Percentiles rank a stretch among this genome's conserved stretches.
These are phyloP conservation scores for Thymallus thymallus DNA, from an alignment of 2,113 vertebrate species.

Conservation along the genomic window DNA sequence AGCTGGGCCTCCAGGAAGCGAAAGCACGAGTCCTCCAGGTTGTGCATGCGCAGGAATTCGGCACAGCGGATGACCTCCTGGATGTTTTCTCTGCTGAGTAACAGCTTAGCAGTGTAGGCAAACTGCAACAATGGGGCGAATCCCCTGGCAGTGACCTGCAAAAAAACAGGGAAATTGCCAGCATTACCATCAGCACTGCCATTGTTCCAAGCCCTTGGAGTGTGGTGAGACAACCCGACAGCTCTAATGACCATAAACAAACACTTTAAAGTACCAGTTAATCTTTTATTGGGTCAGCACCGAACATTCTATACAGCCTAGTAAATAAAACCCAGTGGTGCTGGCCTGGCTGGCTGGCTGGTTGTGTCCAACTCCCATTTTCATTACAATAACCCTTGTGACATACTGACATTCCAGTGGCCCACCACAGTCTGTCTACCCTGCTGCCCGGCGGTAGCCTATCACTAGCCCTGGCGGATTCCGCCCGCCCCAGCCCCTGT, in stretches of 20 bases:
- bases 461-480: conserved; percentile 9
- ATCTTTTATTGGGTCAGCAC: conserved; percentile 68
- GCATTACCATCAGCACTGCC: conserved; percentile 77
- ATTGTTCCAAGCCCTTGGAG: conserved; percentile 72
- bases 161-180: conserved; percentile 79
- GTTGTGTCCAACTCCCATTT: conserved; percentile 36
- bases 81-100: conserved; percentile 99
- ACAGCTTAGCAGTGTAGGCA: conserved; percentile 98
- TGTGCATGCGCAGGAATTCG: conserved; percentile 97
- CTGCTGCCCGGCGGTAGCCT: conserved; percentile 5
- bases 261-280: conserved; percentile 69
- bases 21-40: conserved; percentile 99
- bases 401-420: conserved; percentile 46
- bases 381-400: conserved; percentile 48
- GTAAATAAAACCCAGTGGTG: conserved; percentile 41
- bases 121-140: conserved; percentile 98
- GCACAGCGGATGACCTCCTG: conserved; percentile 98
- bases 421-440: conserved; percentile 36
- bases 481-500: not conserved
- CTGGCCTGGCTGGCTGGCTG: not conserved
- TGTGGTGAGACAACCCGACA: conserved; percentile 74
- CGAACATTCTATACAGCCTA: conserved; percentile 38
- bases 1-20: conserved; percentile 97
- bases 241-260: conserved; percentile 71
- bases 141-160: conserved; percentile 96